Evolutionary conservation across 2,888 invertebrate genomes (phyloP), one percentile per base, ranked within the genome.

Genomic region (Calameuta filiformis): DNA sequence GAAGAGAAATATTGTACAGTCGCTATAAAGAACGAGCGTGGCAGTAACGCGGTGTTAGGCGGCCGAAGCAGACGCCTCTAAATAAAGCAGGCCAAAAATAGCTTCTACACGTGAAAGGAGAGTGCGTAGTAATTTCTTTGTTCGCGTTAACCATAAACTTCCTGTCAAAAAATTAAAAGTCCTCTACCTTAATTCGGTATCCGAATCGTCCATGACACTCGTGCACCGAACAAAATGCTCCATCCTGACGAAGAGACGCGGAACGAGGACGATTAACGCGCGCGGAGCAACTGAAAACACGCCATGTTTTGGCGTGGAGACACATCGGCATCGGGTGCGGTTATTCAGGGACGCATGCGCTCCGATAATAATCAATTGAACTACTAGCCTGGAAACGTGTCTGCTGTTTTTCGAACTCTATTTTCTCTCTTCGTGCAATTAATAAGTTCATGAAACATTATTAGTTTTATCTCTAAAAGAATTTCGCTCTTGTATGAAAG

Each of bases 161-260:
- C 23, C 23, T 23, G 9, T 56, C 2, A 23, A 56, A 23, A 23
- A 56, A 56, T 56, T 23, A 56, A 23, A 56, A 56, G 56, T 56
- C 30, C 31, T 73, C 71, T 78, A 78, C 78, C 78, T 78, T 76
- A 76, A 78, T 30, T 78, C 78, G 56, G 73, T 71, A 23, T 78
- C 78, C 30, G 78, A 40, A 31, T 78, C 76, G 12, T 71, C 76
- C 6, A 68, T 73, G 56, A 76, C 40, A 12, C 78, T 76, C 30
- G 68, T 73, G 56, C 68, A 69, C 56, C 78, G 75, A 34, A 68
- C 35, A 35, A 73, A 73, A 35, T 74, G 30, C 37, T 78, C 78
- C 78, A 78, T 78, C 33, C 56, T 23, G 6, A 9, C 23, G 9
- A 23, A 56, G 56, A 56, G 56, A 56, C 56, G 15, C 30, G 71